Base-by-base conservation (phyloP, 1,140 invertebrate genomes). In the Antheraea mylitta region DNA sequence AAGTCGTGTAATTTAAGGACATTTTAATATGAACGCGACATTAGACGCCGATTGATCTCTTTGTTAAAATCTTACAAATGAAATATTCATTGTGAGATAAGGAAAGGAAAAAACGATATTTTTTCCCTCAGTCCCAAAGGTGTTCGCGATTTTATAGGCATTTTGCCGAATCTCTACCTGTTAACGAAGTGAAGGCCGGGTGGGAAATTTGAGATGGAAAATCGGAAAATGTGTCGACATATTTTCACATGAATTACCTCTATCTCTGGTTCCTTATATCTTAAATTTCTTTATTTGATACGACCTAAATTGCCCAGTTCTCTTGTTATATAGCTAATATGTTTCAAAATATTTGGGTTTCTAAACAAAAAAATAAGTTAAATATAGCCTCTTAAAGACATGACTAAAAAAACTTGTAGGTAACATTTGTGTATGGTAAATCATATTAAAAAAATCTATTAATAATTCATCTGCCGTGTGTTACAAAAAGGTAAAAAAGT, bases 81-180 rank as follows among this genome's bases (percentile, higher is more conserved):
- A 63, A 63, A 63, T 63, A 63, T 63, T 63, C 61, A 63, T n/a
- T n/a, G 22, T 22, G 22, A 63, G 61, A 53, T 53, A 53, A 37
- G 30, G 30, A 63, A 36, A 63, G 61, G 61, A 3, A 36, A 63
- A 36, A 63, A 36, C 19, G 61, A 63, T 63, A 61, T 63, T 63
- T 63, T 37, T 63, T 18, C 19, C 61, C 13, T 37, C 61, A 37
- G 45, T 53, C 37, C 61, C 22, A 36, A 63, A 63, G 61, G 61
- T 63, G 61, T 63, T 63, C 9, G 22, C 63, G 66, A 63, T 67
- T 66, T 70, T 58, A 70, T 67, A 70, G 58, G 58, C 58, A 37
- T 66, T 66, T 19, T 38, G 42, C 64, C 53, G 66, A 64, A 30
- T 16, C 64, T 3, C 63, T 13, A 64, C 60, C 65, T 60, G 58